Base-by-base conservation (phyloP, 1,140 invertebrate genomes). In the Drosophila repleta region DNA sequence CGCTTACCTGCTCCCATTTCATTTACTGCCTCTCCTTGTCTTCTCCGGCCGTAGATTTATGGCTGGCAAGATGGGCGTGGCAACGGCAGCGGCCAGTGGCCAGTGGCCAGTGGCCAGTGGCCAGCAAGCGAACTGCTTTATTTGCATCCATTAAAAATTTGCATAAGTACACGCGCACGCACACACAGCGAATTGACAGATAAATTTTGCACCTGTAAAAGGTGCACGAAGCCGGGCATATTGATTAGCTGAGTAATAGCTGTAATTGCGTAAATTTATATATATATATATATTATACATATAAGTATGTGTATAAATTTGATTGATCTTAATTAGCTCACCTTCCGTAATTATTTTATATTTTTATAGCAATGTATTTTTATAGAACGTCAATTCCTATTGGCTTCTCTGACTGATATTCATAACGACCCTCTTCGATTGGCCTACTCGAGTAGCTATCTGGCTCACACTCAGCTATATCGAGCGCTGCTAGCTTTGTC, bases 141-240 rank as follows among this genome's bases (percentile, higher is more conserved):
- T 63, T 69, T 69, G 66, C 71, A 57, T 39, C 71, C 71, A 74
- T 74, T 74, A 57, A 63, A 74, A 74, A 74, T 74, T 74, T 74
- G 71, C 71, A 74, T 74, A 74, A 74, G 71, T 62, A 62, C 70
- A 73, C 56, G 55, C 56, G 11, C 32, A 35, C 11, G 11, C 32
- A 35, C 70, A 73, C 63, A 61, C 56, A 41, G 37, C 21, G 56
- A 41, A 68, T 51, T 21, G 56, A 41, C 56, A 73, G 66, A 60
- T 67, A 67, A 52, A 72, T 72, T 72, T 53, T 37, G 51, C 51
- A 61, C 61, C 49, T 66, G 62, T 66, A 37, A 58, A 39, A 58
- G 51, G 41, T 35, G 11, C 43, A 24, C 49, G 4, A 39, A 69
- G 41, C 49, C 21, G 32, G 10, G 32, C 32, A 35, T 35, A 35